Conservation (phyloP, 2,888 invertebrate species). For the Cerastis rubricosa region DNA sequence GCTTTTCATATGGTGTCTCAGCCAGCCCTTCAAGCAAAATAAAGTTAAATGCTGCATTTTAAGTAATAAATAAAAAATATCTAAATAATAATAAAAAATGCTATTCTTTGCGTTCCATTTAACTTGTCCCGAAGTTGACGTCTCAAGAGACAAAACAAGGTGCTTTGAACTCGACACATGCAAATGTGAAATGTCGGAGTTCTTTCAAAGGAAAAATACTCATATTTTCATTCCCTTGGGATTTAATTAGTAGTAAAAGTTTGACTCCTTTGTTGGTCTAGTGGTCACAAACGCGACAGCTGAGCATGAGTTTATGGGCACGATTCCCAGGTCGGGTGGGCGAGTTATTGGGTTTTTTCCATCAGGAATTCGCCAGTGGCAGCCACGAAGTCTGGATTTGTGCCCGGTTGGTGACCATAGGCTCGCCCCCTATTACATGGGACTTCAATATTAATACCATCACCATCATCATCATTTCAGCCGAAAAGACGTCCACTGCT, state of each 20-base stretch:
- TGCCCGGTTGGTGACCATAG: too few species aligned
- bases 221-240: not conserved
- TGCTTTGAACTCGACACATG: slow-evolving; percentile 52
- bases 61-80: not conserved
- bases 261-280: not conserved
- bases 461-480: too few species aligned
- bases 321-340: too few species aligned
- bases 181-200: slow-evolving; percentile 47
- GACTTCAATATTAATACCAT: too few species aligned
- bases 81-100: not conserved
- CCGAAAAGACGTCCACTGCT: too few species aligned
- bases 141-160: slow-evolving; percentile 58
- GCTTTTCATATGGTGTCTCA: not conserved
- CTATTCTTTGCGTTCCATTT: slow-evolving; percentile 6
- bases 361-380: too few species aligned
- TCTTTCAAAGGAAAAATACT: slow-evolving; percentile 13
- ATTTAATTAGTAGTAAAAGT: not conserved
- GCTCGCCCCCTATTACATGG: too few species aligned
- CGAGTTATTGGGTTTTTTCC: too few species aligned
- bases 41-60: not conserved
- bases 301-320: too few species aligned
- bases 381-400: too few species aligned
- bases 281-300: too few species aligned
- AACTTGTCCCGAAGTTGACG: slow-evolving; percentile 33
- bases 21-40: not conserved